phyloP scores from a whole-genome alignment of 2,797 vertebrate species.

The Podargus strigoides region DNA sequence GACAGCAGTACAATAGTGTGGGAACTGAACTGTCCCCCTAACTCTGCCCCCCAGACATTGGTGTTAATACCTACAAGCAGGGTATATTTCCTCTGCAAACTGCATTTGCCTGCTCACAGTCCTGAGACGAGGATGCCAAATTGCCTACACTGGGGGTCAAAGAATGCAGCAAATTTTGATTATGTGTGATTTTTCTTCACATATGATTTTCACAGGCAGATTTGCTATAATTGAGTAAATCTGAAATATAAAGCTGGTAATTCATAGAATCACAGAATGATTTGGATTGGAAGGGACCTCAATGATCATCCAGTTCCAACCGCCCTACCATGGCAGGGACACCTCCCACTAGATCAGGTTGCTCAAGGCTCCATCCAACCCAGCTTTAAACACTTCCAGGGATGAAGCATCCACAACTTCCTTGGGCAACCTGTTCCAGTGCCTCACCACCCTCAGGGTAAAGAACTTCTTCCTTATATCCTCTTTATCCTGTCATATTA shows the following conservation, averaged over 20 bases:
- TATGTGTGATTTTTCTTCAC: background rate
- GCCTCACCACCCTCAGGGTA: too few species aligned
- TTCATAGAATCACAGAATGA: too few species aligned
- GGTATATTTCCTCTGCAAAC: background rate
- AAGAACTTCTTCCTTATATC: too few species aligned
- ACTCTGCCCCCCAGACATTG: fast-evolving
- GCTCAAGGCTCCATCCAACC: too few species aligned
- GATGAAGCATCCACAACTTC: too few species aligned
- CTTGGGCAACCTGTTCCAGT: too few species aligned
- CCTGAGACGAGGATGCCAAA: background rate
- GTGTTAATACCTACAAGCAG: background rate
- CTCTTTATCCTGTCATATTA: background rate
- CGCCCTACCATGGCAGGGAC: too few species aligned
- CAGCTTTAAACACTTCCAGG: too few species aligned
- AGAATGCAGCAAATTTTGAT: background rate
- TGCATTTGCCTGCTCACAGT: background rate
- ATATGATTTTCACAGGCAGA: background rate
- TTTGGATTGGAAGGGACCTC: too few species aligned
- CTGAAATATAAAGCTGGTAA: background rate
- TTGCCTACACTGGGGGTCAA: background rate
- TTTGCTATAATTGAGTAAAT: background rate
- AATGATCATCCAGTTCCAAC: too few species aligned
- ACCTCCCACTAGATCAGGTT: too few species aligned
- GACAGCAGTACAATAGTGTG: background rate
- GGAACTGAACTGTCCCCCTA: background rate